Evolutionary conservation across 2,888 invertebrate genomes (phyloP), one percentile per base, ranked within the genome.

Genomic region (Drosophila subsilvestris): DNA sequence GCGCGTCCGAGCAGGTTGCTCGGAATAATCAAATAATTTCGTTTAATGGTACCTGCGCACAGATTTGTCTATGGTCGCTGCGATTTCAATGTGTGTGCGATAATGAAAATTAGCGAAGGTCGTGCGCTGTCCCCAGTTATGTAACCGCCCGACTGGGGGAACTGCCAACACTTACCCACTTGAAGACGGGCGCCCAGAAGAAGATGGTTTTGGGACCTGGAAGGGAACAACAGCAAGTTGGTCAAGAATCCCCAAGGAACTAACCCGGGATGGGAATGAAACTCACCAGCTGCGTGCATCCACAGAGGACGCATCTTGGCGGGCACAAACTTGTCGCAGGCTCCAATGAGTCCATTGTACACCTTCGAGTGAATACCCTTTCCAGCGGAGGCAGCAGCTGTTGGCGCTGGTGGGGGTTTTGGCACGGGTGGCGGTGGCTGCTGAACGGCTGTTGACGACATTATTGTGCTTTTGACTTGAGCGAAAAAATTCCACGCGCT

Each of bases 171-270:
- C 94, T 95, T 94, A 98, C 98, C 99, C 99, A 99, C 95, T 99
- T 99, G 90, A 98, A 96, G 25, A 95, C 94, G 72, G 99, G 99
- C 42, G 99, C 98, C 99, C 99, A 99, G 93, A 99, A 99, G 93
- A 98, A 98, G 68, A 99, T 95, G 3, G 99, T 99, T 94, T 99
- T 98, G 14, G 99, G 99, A 91, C 99, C 99, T 98, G 9, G 0
- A n/a, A 37, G 10, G 1, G 1, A 55, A 27, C 7, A 42, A 45
- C 7, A 44, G 93, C 93, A 77, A 43, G 37, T 45, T 29, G 37
- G 12, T 12, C 9, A 0, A 20, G 3, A 14, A 9, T 2, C 5
- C 1, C 1, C 3, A 2, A 9, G 1, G 3, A 17, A 1, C 9
- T 14, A 17, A 10, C 1, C 1, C 7, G 25, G 20, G 9, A 6